Percentiles rank a stretch among this genome's conserved stretches.
These are phyloP conservation scores for Armadillidium nasatum DNA, from an alignment of 1,140 invertebrate genomes.

Conservation along the genomic window DNA sequence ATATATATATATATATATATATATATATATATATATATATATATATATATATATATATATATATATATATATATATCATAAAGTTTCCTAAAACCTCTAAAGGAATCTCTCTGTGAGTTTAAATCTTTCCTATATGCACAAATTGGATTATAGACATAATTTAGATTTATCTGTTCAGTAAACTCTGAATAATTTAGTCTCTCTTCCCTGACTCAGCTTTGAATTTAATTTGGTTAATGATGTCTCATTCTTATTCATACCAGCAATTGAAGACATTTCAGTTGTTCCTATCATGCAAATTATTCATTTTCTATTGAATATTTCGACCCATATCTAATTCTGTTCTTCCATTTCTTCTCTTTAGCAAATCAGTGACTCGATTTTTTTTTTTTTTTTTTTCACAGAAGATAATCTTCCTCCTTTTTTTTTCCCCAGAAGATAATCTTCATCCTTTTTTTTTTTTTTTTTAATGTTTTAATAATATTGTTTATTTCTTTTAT, in stretches of 20 bases:
- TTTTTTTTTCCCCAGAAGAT: neutral
- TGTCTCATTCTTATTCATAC: neutral
- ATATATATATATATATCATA: too few relatives aligned
- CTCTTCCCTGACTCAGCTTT: neutral
- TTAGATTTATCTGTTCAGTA: neutral
- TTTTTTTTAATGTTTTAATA: neutral
- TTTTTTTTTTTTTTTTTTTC: neutral
- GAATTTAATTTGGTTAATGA: constrained; percentile 4
- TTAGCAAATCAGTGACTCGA: neutral
- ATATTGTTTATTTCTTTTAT: neutral
- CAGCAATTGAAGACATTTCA: neutral
- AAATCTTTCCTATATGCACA: neutral
- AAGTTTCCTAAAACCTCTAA: too few relatives aligned
- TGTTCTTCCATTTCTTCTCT: neutral
- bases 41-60: too few relatives aligned
- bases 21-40: too few relatives aligned
- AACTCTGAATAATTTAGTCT: neutral
- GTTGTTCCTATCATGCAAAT: neutral
- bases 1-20: too few relatives aligned
- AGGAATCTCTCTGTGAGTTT: too few relatives aligned
- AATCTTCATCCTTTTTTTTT: neutral
- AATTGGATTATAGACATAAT: neutral
- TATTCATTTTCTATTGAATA: neutral
- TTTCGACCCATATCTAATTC: neutral
- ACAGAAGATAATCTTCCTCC: neutral